Evolutionary conservation across 2,888 invertebrate genomes (phyloP), one percentile per base, ranked within the genome.

Genomic region (Hermaeophaga mercurialis): DNA sequence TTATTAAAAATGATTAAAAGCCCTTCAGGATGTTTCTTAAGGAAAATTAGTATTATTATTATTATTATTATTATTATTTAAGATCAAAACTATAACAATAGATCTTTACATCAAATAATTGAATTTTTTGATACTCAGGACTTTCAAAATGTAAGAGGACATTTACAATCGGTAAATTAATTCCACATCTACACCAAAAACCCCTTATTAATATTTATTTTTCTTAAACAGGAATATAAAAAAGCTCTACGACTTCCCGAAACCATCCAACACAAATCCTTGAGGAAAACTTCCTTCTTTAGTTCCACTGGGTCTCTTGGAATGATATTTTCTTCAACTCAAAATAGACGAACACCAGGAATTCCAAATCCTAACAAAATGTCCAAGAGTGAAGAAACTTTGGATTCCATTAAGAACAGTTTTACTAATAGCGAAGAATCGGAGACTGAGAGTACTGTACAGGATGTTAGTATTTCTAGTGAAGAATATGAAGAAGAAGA

Each of bases 171-270:
- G 81, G 82, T 82, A 82, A 80, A 39, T 24, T 24, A 11, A 2
- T 41, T 6, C 9, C 22, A 24, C 26, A 4, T 2, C 4, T 31
- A 22, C 3, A 8, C 12, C n/a, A 31, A 31, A n/a, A 31, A n/a
- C n/a, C 4, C 31, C 5, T 1, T 2, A 39, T 7, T 22, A 19
- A 58, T 18, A 41, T 36, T 57, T 53, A 59, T 65, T 65, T 70
- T 54, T 12, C 17, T 39, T 47, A 18, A 17, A 17, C 18, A 88
- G 88, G 86, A 87, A 69, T 87, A 88, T 70, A 83, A 83, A 66
- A 82, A 85, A 69, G 81, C 83, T 38, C 72, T 88, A 58, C 80
- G 80, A 26, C 80, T 84, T 15, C 81, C 85, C 0, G 84, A 85
- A 63, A 80, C 79, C 63, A 78, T 78, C 64, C 67, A 68, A 11